These are phyloP conservation scores for Lampropteryx suffumata DNA, from an alignment of 2,888 invertebrate species.

Conservation along the genomic window DNA sequence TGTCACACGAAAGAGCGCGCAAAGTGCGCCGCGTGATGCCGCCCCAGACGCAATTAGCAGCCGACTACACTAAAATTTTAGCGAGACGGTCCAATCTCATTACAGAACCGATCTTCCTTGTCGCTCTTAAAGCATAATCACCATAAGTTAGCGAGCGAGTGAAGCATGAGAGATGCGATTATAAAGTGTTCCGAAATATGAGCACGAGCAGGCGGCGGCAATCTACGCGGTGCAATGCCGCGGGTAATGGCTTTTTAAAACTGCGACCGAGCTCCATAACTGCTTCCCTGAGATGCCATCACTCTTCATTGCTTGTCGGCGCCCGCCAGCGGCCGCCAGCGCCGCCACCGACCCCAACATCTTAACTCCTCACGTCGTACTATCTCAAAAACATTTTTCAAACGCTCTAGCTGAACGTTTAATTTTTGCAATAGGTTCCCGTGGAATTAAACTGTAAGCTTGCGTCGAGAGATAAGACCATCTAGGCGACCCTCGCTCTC, in stretches of 20 bases:
- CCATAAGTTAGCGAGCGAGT: slow-evolving; percentile 80
- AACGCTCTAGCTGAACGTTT: slow-evolving; percentile 48
- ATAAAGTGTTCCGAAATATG: slow-evolving; percentile 82
- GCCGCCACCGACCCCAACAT: slow-evolving; percentile 57
- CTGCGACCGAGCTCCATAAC: slow-evolving; percentile 83
- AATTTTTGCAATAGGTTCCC: slow-evolving; percentile 43
- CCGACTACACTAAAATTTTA: slow-evolving; percentile 80
- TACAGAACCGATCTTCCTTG: slow-evolving; percentile 80
- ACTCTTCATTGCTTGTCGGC: slow-evolving; percentile 84
- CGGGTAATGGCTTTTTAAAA: slow-evolving; percentile 82
- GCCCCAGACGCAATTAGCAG: slow-evolving; percentile 76
- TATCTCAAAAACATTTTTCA: slow-evolving; percentile 65
- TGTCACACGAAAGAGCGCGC: slow-evolving; percentile 29
- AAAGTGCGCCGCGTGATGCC: slow-evolving; percentile 41
- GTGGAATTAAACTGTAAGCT: slow-evolving; percentile 18
- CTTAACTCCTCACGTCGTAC: slow-evolving; percentile 71
- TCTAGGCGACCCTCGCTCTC: background rate
- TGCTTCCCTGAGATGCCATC: slow-evolving; percentile 80
- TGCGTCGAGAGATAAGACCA: slow-evolving; percentile 11
- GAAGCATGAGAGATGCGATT: slow-evolving; percentile 81
- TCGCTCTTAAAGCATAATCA: slow-evolving; percentile 81
- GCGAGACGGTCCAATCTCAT: slow-evolving; percentile 81
- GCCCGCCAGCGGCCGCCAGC: slow-evolving; percentile 72
- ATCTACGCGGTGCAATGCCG: slow-evolving; percentile 78
- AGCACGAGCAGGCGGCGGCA: slow-evolving; percentile 62